Evolutionary conservation across 2,888 invertebrate genomes (phyloP), one percentile per base, ranked within the genome.

Genomic region (Xanthostigma xanthostigma): DNA sequence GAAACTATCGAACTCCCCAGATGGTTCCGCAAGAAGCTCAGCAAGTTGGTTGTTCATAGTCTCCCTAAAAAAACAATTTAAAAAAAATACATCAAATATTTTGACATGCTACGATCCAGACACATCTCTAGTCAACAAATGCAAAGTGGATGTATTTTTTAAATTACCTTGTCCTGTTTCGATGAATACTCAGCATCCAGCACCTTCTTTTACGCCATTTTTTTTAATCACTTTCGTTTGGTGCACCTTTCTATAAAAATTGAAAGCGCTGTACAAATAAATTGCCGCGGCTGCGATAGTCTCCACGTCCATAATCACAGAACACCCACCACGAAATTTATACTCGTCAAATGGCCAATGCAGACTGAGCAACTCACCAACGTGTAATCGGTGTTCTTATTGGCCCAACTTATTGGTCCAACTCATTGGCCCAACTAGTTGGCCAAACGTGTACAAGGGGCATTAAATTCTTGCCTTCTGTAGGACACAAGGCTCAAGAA

Each of bases 401-500:
- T n/a, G n/a, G n/a, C n/a, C n/a, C n/a, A n/a, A n/a, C n/a, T n/a
- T n/a, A n/a, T n/a, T n/a, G n/a, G n/a, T 41, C 10, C 41, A 12
- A 12, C 11, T 41, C 13, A 9, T n/a, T 41, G 12, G 12, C 41
- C 41, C 41, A 41, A 41, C 41, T 12, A 41, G 41, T 41, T 41
- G 41, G 41, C 41, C 41, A 41, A 41, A 41, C 41, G 41, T 41
- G 41, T 41, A 41, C 41, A 12, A 14, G 41, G 13, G 41, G 12
- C 41, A 12, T 44, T 46, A 41, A 50, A 39, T 55, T 56, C 49
- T 46, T 55, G 40, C 48, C 51, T 3, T 45, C 46, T 44, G 47
- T 49, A 47, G 52, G 51, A 43, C 54, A 54, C 47, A 55, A 54
- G 46, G 49, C 54, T 44, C 45, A 51, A 50, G 50, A 55, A 17